Percentiles rank a stretch among this genome's conserved stretches.
These are phyloP conservation scores for Lepus europaeus DNA, from an alignment of 2,113 vertebrate genomes.

Conservation along the genomic window DNA sequence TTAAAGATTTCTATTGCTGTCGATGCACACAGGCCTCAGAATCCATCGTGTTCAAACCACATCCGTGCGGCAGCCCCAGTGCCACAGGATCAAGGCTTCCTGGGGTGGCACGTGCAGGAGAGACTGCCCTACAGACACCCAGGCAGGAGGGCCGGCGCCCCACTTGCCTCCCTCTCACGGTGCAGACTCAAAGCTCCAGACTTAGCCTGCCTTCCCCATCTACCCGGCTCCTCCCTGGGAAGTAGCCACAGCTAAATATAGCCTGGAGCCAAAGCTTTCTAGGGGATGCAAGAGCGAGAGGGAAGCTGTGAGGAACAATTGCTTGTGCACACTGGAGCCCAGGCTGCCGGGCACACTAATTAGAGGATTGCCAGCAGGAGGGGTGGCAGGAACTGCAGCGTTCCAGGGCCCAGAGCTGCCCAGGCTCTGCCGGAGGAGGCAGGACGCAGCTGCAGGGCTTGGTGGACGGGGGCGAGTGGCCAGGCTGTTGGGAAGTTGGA, in stretches of 20 bases:
- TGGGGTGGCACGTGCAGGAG: neutral
- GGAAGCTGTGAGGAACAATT: slow-evolving; percentile 4
- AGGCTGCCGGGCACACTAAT: neutral
- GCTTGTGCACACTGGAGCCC: neutral
- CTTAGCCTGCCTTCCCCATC: neutral
- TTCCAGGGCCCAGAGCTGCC: neutral
- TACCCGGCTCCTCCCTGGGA: neutral
- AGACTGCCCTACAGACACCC: neutral
- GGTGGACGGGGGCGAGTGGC: neutral
- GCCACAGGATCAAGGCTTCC: neutral
- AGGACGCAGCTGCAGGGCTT: neutral
- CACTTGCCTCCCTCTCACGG: neutral
- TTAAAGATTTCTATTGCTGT: neutral
- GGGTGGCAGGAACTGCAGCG: neutral
- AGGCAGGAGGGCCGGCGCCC: no score
- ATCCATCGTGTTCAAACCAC: neutral
- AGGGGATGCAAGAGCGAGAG: neutral
- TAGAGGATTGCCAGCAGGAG: slow-evolving; percentile 30
- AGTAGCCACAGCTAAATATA: slow-evolving; percentile 50
- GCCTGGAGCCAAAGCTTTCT: slow-evolving; percentile 9
- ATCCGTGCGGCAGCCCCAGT: accelerated
- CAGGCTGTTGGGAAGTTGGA: neutral
- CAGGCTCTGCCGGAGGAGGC: neutral
- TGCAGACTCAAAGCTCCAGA: neutral
- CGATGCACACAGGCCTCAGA: neutral